A percentile compares a stretch with the other conserved stretches of the same genome.
phyloP scores from a whole-genome alignment of 2,797 vertebrate genomes.

The Galagoides demidoff region DNA sequence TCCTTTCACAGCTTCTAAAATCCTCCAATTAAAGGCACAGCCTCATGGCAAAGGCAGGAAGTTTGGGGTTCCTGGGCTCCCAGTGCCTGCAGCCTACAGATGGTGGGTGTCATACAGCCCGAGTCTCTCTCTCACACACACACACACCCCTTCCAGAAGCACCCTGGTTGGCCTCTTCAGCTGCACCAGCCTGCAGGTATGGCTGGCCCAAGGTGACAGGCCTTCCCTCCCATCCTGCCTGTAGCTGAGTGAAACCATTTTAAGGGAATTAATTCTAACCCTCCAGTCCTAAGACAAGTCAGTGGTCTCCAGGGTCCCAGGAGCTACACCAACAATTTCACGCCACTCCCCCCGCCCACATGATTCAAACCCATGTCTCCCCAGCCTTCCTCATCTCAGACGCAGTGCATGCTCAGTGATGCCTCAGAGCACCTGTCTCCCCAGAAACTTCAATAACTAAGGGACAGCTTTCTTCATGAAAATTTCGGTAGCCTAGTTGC shows the following conservation, averaged over 20 bases:
- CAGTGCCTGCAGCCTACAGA: neutral
- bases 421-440: neutral
- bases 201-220: neutral
- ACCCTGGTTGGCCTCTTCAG: fast-evolving
- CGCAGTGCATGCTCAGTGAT: neutral
- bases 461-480: neutral
- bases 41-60: neutral
- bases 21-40: neutral
- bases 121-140: neutral
- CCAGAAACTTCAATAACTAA: neutral
- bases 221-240: neutral
- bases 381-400: fast-evolving
- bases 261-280: neutral
- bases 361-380: neutral
- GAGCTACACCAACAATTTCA: neutral
- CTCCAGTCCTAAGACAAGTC: neutral
- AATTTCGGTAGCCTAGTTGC: neutral
- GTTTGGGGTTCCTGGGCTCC: neutral
- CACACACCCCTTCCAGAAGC: neutral
- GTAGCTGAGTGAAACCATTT: neutral
- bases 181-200: neutral
- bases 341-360: too few species aligned
- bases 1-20: slow-evolving; percentile 30
- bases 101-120: fast-evolving
- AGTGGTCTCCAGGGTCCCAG: neutral